These are phyloP conservation scores for Euura saliciscinereae DNA, from an alignment of 1,140 invertebrate species.

Conservation along the genomic window DNA sequence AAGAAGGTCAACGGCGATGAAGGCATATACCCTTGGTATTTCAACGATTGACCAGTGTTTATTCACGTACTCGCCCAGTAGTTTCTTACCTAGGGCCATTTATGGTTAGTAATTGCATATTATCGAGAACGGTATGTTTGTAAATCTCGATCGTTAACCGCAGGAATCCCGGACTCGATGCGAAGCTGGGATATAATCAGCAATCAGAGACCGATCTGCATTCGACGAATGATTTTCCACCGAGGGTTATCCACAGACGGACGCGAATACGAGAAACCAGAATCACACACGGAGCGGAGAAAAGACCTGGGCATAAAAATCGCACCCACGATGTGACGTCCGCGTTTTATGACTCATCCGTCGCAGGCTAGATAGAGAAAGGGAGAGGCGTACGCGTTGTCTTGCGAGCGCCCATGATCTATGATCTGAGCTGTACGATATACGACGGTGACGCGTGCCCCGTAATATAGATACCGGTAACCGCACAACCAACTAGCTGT, in stretches of 20 bases:
- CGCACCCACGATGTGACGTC: too few relatives aligned
- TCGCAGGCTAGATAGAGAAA: not conserved
- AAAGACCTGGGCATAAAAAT: too few relatives aligned
- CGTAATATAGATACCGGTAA: too few relatives aligned
- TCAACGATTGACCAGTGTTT: not conserved
- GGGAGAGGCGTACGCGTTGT: not conserved
- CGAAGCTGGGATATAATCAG: not conserved
- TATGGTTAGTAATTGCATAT: constrained; percentile 6
- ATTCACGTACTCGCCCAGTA: not conserved
- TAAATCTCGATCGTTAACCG: not conserved
- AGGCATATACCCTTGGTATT: not conserved
- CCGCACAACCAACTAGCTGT: not conserved
- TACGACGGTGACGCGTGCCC: not conserved
- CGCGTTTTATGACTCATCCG: too few relatives aligned
- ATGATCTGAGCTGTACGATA: not conserved
- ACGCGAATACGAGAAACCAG: not conserved
- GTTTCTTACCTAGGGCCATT: not conserved
- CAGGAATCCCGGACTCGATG: not conserved
- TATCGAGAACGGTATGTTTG: constrained; percentile 2
- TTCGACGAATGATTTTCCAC: not conserved
- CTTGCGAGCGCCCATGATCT: not conserved
- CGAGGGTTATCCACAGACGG: not conserved
- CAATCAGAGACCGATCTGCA: not conserved
- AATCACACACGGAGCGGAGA: not conserved
- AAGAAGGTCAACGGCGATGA: not conserved